Base-by-base conservation (phyloP, 2,113 vertebrate genomes). In the Tympanuchus pallidicinctus region DNA sequence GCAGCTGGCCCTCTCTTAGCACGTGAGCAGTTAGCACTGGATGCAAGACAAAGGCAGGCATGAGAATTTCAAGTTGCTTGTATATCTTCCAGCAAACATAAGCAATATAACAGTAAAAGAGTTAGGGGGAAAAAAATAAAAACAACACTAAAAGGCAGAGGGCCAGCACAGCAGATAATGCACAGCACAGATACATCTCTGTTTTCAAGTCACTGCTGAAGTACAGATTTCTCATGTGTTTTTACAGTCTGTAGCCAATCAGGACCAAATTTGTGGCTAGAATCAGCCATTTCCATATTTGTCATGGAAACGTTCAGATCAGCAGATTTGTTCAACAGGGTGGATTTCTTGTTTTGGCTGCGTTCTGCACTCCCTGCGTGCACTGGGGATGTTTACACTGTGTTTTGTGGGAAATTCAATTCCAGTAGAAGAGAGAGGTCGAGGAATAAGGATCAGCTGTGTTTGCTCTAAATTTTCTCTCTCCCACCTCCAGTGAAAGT, bases 221-320 rank as follows among this genome's bases (percentile, higher is more conserved):
- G 82, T 48, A 45, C 65, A 71, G 6, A 8, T 32, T 69, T 92
- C 60, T 84, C 2, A 6, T 60, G 34, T 34, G 15, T 65, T 92
- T 90, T 93, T 81, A 27, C 32, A 82, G 45, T 42, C 66, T 90
- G 61, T 66, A 87, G 70, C 66, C 30, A 90, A 12, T 87, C 54
- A 40, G 56, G 59, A 59, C 75, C 54, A 92, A 76, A 89, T 85
- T 14, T 82, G 54, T 89, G 77, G 66, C 80, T 90, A 57, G 57
- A 93, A 84, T 76, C 73, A 89, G 54, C 43, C 66, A 61, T 76
- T 93, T 94, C 67, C 5, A 3, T 89, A 59, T 94, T 95, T 3
- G 40, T 86, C 84, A 93, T 93, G 74, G 89, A 91, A 92, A 93
- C 9, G 0, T 86, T 92, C 2, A 0, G 56, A 72, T 86, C 76